phyloP scores from a whole-genome alignment of 2,888 invertebrate genomes.

The Nephrocerus scutellatus region DNA sequence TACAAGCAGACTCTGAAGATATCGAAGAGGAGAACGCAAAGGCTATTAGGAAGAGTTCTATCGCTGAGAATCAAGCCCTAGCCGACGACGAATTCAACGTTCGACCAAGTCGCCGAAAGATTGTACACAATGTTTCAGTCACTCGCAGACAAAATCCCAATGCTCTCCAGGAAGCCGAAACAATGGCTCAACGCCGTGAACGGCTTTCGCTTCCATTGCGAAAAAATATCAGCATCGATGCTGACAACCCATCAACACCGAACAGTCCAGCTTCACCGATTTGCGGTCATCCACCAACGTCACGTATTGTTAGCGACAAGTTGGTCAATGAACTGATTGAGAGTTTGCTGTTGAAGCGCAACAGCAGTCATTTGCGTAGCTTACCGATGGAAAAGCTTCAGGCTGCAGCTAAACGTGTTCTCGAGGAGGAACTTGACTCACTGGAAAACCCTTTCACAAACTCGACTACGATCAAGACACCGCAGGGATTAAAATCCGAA shows the following conservation, averaged over 20 bases:
- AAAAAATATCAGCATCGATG: conserved; percentile 48
- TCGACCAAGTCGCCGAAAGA: conserved; percentile 40
- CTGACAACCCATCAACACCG: conserved; percentile 51
- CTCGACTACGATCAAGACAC: conserved; percentile 49
- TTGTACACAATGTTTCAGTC: conserved; percentile 47
- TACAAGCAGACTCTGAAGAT: conserved; percentile 55
- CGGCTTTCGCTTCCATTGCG: conserved; percentile 51
- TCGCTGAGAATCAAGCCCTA: conserved; percentile 25
- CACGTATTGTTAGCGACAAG: conserved; percentile 50
- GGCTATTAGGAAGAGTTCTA: background rate
- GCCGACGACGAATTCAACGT: conserved; percentile 37
- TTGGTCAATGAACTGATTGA: conserved; percentile 55
- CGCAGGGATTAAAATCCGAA: conserved; percentile 47
- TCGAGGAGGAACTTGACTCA: conserved; percentile 53
- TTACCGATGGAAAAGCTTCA: conserved; percentile 55
- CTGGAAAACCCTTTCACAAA: conserved; percentile 48
- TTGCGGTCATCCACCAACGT: conserved; percentile 46
- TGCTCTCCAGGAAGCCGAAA: conserved; percentile 40
- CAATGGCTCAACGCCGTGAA: conserved; percentile 48
- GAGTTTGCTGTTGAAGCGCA: conserved; percentile 52
- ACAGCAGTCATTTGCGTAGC: conserved; percentile 51
- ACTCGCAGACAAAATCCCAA: conserved; percentile 45
- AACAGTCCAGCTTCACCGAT: conserved; percentile 49
- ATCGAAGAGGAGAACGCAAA: conserved; percentile 13
- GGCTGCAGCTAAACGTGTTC: conserved; percentile 52